These are phyloP conservation scores for Drosophila varians DNA, from an alignment of 1,140 invertebrate species.

Conservation along the genomic window DNA sequence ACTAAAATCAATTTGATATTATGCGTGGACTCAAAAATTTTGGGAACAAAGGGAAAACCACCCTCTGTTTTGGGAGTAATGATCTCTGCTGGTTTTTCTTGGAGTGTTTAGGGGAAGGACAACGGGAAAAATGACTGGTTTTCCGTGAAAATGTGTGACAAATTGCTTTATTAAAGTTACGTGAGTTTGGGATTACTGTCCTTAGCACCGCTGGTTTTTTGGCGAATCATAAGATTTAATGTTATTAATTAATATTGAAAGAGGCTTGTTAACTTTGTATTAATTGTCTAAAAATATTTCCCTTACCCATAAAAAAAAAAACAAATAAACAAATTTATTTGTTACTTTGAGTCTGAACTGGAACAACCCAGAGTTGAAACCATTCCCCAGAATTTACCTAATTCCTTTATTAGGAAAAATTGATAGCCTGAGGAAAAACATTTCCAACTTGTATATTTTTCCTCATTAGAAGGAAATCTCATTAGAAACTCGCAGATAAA, in stretches of 20 bases:
- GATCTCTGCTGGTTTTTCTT: conserved; percentile 26
- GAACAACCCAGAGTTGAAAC: neutral
- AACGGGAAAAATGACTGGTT: conserved; percentile 24
- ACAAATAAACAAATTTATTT: no score
- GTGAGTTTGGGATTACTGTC: conserved; percentile 19
- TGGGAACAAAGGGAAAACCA: conserved; percentile 13
- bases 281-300: no score
- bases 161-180: conserved; percentile 64
- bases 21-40: conserved; percentile 56
- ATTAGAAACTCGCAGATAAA: conserved; percentile 80
- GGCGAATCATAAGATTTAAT: conserved; percentile 12
- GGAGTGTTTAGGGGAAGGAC: conserved; percentile 4
- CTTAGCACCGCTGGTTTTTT: conserved; percentile 20
- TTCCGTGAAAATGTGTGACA: conserved; percentile 39
- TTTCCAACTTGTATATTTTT: conserved; percentile 51
- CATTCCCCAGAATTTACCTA: conserved; percentile 18
- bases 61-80: conserved; percentile 18
- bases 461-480: conserved; percentile 77
- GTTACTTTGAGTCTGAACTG: conserved; percentile 21
- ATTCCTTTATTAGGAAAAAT: neutral
- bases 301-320: neutral
- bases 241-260: no score
- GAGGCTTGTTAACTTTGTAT: no score
- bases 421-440: conserved; percentile 14
- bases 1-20: conserved; percentile 76